phyloP scores from a whole-genome alignment of 2,113 vertebrate species.

The Bubalus kerabau region DNA sequence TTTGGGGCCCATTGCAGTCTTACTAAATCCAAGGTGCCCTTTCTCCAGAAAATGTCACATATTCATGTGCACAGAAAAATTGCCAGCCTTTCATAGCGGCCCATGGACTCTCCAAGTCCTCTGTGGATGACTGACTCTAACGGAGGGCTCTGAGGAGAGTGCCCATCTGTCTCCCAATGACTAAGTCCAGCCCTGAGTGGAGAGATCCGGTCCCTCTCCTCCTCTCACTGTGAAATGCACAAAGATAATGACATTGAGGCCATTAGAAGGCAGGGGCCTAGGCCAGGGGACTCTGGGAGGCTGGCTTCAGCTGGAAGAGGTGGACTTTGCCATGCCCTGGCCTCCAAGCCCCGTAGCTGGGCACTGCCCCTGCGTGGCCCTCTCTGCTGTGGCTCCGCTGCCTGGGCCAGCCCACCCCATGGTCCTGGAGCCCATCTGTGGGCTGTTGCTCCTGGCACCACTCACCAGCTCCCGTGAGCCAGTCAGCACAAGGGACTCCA shows the following conservation, averaged over 20 bases:
- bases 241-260: background rate
- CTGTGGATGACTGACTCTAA: background rate
- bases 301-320: background rate
- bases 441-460: background rate
- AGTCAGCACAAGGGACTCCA: background rate
- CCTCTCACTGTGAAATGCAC: background rate
- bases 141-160: background rate
- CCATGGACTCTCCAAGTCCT: background rate
- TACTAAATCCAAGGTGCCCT: background rate
- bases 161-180: rapidly evolving
- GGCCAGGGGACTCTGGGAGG: background rate
- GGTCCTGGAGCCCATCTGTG: background rate
- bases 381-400: rapidly evolving
- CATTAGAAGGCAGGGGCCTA: background rate
- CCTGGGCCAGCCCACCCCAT: rapidly evolving
- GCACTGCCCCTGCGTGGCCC: rapidly evolving
- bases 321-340: background rate
- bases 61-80: background rate
- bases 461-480: background rate
- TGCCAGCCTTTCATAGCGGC: background rate
- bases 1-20: background rate
- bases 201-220: background rate
- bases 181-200: background rate
- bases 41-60: background rate
- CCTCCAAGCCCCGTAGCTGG: background rate